phyloP scores from a whole-genome alignment of 2,113 vertebrate genomes.

The Chloroceryle aenea region DNA sequence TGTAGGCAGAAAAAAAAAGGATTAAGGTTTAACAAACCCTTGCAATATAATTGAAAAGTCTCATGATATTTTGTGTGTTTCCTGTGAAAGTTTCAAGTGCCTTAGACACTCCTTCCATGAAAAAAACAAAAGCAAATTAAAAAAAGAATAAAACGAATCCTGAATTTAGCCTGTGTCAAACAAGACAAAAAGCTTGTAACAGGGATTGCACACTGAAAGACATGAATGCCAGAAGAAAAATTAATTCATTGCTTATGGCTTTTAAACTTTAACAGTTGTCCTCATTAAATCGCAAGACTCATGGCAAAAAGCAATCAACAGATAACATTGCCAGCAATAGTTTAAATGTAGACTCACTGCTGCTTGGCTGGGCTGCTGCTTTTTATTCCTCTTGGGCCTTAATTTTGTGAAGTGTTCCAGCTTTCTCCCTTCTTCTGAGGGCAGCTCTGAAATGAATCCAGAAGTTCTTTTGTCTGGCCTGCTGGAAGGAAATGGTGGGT shows the following conservation, averaged over 20 bases:
- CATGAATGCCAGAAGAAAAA: background rate
- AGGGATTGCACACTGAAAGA: background rate
- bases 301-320: background rate
- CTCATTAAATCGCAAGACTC: background rate
- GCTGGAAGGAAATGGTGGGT: conserved; percentile 73
- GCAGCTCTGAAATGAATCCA: conserved; percentile 86
- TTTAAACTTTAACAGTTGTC: background rate
- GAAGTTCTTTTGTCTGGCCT: conserved; percentile 82
- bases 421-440: conserved; percentile 93
- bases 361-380: conserved; percentile 88
- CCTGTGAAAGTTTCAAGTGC: background rate
- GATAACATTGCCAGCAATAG: background rate
- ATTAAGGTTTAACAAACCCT: conserved; percentile 19
- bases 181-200: background rate
- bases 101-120: background rate
- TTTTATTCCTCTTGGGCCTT: conserved; percentile 92
- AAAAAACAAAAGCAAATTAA: background rate
- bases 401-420: conserved; percentile 96
- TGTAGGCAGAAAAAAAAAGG: conserved; percentile 35
- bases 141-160: background rate
- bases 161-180: background rate
- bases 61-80: background rate
- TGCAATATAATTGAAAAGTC: background rate
- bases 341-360: conserved; percentile 82
- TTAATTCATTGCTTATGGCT: background rate